A percentile compares a stretch with the other conserved stretches of the same genome.
phyloP scores from a whole-genome alignment of 1,140 invertebrate species.

The Drosophila pachea region DNA sequence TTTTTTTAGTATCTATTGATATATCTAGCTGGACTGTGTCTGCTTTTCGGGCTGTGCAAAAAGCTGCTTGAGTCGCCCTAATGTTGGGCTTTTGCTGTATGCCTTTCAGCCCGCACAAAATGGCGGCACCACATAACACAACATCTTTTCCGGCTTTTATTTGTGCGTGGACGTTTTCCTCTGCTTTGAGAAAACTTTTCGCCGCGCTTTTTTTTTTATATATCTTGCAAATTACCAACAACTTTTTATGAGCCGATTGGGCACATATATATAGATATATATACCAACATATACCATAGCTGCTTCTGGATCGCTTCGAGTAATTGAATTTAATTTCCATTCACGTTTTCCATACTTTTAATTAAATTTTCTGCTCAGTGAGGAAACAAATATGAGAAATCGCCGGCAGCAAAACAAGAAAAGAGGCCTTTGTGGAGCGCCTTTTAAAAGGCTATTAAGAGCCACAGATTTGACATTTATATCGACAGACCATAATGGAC shows the following conservation, averaged over 20 bases:
- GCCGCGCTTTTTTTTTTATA: slow-evolving; percentile 72
- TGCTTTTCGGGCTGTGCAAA: too few species aligned
- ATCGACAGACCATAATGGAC: slow-evolving; percentile 77
- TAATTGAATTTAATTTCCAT: slow-evolving; percentile 60
- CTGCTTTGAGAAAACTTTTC: slow-evolving; percentile 68
- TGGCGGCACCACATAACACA: slow-evolving; percentile 74
- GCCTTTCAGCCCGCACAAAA: slow-evolving; percentile 58
- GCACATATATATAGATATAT: slow-evolving; percentile 6
- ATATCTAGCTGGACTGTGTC: too few species aligned
- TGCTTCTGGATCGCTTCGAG: slow-evolving; percentile 42
- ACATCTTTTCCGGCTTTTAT: slow-evolving; percentile 46
- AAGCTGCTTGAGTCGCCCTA: slow-evolving; percentile 8
- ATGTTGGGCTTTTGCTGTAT: slow-evolving; percentile 14
- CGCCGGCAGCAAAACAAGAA: slow-evolving; percentile 47
- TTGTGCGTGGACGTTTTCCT: slow-evolving; percentile 25
- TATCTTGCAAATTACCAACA: slow-evolving; percentile 77
- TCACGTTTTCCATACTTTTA: slow-evolving; percentile 42
- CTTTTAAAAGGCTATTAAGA: slow-evolving; percentile 68
- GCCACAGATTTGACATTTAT: slow-evolving; percentile 73
- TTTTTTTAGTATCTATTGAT: neutral
- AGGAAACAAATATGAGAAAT: slow-evolving; percentile 9
- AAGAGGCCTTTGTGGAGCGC: slow-evolving; percentile 28
- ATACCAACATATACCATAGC: slow-evolving; percentile 29
- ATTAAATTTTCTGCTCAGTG: slow-evolving; percentile 51
- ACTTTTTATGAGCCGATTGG: slow-evolving; percentile 71